Conservation (phyloP, 2,113 vertebrate genomes). For the Erpornis zantholeuca region DNA sequence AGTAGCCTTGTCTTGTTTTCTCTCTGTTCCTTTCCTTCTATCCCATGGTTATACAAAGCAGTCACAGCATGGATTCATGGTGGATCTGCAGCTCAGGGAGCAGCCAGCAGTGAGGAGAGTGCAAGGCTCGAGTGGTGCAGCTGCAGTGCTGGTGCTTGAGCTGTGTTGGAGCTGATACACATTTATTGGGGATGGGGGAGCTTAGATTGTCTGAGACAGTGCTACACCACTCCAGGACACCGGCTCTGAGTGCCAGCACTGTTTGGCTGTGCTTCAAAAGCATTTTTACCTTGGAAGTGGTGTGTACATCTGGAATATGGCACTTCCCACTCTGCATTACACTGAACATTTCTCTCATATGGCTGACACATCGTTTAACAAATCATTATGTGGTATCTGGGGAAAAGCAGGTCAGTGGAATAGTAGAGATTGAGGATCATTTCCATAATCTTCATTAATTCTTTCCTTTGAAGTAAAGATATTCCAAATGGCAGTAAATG, state of each 20-base stretch:
- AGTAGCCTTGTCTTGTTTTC: background rate
- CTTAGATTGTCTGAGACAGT: background rate
- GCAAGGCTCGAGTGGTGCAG: background rate
- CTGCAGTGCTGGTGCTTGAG: background rate
- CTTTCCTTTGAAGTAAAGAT: constrained; percentile 40
- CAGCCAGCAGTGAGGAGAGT: background rate
- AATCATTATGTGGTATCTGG: background rate
- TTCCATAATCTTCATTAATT: constrained; percentile 28
- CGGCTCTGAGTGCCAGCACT: background rate
- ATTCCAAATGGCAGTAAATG: background rate
- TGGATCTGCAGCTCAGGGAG: background rate
- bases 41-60: background rate
- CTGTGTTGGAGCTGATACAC: background rate
- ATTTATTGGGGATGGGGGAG: background rate
- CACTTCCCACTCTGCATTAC: background rate
- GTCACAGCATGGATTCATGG: background rate
- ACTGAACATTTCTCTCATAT: background rate
- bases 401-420: background rate
- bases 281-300: background rate
- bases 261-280: background rate
- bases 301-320: background rate
- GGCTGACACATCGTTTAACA: background rate
- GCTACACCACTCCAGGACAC: background rate
- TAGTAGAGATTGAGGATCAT: background rate
- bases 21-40: background rate